Percentiles rank a stretch among this genome's conserved stretches.
phyloP scores from a whole-genome alignment of 2,888 invertebrate species.

The Lissonota sp. region DNA sequence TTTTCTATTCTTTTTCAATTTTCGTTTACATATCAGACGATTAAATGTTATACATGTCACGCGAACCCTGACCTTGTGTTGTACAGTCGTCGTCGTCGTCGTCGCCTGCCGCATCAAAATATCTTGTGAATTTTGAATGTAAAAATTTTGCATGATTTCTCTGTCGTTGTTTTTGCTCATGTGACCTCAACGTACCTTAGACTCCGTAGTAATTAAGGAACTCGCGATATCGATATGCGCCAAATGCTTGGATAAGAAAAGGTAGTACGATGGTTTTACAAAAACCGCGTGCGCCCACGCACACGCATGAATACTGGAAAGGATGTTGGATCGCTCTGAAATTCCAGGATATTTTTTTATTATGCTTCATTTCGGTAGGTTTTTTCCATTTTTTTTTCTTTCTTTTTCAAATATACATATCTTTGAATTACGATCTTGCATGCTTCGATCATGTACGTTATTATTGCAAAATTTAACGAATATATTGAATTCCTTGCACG shows the following conservation, averaged over 20 bases:
- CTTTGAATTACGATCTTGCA: conserved; percentile 25
- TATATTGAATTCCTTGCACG: conserved; percentile 6
- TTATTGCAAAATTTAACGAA: conserved; percentile 10
- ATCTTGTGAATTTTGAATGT: conserved; percentile 52
- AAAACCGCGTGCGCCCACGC: conserved; percentile 30
- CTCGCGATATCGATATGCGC: conserved; percentile 26
- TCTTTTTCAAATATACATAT: conserved; percentile 5
- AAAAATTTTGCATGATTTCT: conserved; percentile 55
- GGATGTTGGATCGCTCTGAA: conserved; percentile 35
- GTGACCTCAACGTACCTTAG: conserved; percentile 32
- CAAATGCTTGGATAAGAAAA: conserved; percentile 35
- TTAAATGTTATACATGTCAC: conserved; percentile 32
- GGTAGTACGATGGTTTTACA: conserved; percentile 22
- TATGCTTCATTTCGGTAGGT: conserved; percentile 46
- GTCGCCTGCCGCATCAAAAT: conserved; percentile 35
- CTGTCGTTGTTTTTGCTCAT: conserved; percentile 42
- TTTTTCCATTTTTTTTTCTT: conserved; percentile 14
- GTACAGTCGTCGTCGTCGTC: conserved; percentile 43
- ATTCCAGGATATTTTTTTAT: conserved; percentile 28
- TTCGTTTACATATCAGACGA: conserved; percentile 38
- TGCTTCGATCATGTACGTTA: conserved; percentile 17
- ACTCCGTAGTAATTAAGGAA: conserved; percentile 22
- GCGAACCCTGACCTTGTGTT: conserved; percentile 38
- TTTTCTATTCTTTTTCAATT: conserved; percentile 43
- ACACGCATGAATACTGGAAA: conserved; percentile 18